These are phyloP conservation scores for Ibycter americanus DNA, from an alignment of 2,797 vertebrate species.

Conservation along the genomic window DNA sequence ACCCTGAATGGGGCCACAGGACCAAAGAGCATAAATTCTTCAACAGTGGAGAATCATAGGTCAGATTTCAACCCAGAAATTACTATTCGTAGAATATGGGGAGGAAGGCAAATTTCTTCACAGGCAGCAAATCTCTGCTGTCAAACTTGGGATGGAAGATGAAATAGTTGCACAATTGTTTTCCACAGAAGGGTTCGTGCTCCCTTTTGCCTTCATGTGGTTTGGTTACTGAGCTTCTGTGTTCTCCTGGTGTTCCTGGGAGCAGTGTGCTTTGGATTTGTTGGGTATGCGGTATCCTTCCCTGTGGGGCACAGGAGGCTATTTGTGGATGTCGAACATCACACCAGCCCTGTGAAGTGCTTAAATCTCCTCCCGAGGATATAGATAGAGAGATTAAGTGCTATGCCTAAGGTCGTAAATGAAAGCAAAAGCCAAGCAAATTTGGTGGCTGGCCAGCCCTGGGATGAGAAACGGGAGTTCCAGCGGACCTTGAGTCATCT, in stretches of 20 bases:
- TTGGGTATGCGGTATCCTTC: neutral
- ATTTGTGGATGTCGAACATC: neutral
- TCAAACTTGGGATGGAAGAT: neutral
- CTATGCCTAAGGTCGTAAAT: neutral
- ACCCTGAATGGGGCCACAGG: neutral
- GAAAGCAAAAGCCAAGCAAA: neutral
- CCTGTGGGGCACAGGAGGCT: fast-evolving
- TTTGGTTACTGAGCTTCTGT: neutral
- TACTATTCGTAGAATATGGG: neutral
- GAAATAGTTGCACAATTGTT: neutral
- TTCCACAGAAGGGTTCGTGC: neutral
- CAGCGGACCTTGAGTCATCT: neutral
- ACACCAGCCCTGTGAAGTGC: neutral
- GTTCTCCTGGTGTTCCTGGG: neutral
- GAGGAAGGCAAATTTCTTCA: neutral
- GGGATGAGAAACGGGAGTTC: neutral
- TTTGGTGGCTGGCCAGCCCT: neutral
- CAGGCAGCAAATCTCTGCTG: neutral
- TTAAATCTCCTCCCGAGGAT: neutral
- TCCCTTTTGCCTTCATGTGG: neutral
- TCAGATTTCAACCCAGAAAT: constrained; percentile 22
- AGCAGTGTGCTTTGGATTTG: neutral
- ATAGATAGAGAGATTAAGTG: neutral
- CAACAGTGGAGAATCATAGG: neutral
- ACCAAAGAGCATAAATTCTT: neutral